These are phyloP conservation scores for Magallana angulata DNA, from an alignment of 1,140 invertebrate species.

Conservation along the genomic window DNA sequence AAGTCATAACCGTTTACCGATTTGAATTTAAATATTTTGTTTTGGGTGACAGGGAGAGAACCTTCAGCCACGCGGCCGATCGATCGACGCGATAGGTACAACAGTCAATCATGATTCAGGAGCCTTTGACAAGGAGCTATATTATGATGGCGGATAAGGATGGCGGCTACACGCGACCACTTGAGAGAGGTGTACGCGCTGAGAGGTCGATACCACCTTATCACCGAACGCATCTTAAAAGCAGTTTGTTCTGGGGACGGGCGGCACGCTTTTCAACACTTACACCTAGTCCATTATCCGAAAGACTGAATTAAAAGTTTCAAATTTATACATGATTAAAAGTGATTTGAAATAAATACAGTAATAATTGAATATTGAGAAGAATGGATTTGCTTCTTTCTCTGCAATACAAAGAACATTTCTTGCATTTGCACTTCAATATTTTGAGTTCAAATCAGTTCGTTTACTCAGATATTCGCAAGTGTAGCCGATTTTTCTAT, in stretches of 20 bases:
- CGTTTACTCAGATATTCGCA: neutral
- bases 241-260: constrained; percentile 33
- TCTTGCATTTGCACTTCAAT: constrained; percentile 7
- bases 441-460: neutral
- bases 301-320: constrained; percentile 38
- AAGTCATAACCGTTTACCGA: constrained; percentile 43
- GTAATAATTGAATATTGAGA: constrained; percentile 23
- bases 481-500: too few species aligned
- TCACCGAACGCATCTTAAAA: constrained; percentile 35
- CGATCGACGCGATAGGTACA: constrained; percentile 20
- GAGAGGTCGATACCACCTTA: neutral
- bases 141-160: constrained; percentile 22
- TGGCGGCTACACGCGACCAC: constrained; percentile 4
- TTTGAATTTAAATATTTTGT: constrained; percentile 44
- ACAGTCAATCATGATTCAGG: constrained; percentile 24
- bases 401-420: constrained; percentile 20
- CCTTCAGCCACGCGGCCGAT: constrained; percentile 31
- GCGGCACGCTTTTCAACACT: neutral
- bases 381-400: constrained; percentile 23
- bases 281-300: constrained; percentile 1
- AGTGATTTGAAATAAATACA: constrained; percentile 37
- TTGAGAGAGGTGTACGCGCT: constrained; percentile 34
- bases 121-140: constrained; percentile 36
- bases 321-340: constrained; percentile 38
- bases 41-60: neutral